Percentiles rank a stretch among this genome's conserved stretches.
phyloP scores from a whole-genome alignment of 2,113 vertebrate species.

The Onychostoma macrolepis region DNA sequence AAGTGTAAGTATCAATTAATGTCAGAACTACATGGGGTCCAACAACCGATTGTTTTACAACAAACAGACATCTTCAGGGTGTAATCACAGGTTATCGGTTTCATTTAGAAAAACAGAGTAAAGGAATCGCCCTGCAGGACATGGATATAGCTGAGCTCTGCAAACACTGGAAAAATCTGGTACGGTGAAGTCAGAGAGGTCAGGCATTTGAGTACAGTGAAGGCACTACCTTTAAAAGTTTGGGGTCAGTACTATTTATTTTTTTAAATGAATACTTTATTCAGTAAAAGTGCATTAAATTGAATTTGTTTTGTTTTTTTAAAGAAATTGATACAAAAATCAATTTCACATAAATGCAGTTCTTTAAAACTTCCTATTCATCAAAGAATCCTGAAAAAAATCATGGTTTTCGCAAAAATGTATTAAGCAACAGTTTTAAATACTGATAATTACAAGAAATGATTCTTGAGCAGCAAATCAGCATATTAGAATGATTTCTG shows the following conservation, averaged over 20 bases:
- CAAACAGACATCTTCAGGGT: constrained; percentile 1
- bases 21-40: background rate
- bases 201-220: background rate
- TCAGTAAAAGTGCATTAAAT: background rate
- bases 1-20: background rate
- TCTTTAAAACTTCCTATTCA: background rate
- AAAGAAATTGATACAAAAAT: background rate
- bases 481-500: background rate
- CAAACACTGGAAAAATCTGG: constrained; percentile 30
- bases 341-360: background rate
- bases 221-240: background rate
- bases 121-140: background rate
- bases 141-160: constrained; percentile 23
- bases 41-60: constrained; percentile 4
- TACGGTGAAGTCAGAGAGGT: constrained; percentile 22
- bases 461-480: background rate
- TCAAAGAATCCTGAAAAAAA: no score
- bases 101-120: background rate
- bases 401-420: no score
- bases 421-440: background rate
- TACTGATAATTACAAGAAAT: background rate
- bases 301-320: background rate
- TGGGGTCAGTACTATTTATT: background rate
- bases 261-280: background rate
- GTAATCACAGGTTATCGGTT: constrained; percentile 12